phyloP scores from a whole-genome alignment of 2,888 invertebrate species.

The Cryptophagus acutangulus region DNA sequence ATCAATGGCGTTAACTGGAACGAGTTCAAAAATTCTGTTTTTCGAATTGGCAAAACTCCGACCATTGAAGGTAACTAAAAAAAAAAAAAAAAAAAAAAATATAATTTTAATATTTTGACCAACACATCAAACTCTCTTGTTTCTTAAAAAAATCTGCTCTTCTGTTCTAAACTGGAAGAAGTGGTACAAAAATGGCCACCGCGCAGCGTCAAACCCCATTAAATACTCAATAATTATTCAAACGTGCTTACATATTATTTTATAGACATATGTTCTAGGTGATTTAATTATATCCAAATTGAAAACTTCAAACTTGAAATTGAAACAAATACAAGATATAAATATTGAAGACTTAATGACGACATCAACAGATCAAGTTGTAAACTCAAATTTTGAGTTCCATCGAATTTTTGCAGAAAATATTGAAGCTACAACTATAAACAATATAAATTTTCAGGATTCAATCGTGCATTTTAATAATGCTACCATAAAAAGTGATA shows the following conservation, averaged over 20 bases:
- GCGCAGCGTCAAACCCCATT: too few relatives aligned
- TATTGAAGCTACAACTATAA: slow-evolving; percentile 30
- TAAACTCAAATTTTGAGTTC: slow-evolving; percentile 35
- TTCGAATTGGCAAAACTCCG: slow-evolving; percentile 30
- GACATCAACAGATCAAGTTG: slow-evolving; percentile 37
- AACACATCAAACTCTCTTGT: too few relatives aligned
- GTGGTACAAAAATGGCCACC: too few relatives aligned
- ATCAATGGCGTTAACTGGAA: slow-evolving; percentile 40
- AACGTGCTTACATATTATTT: too few relatives aligned
- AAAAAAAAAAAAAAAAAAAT: too few relatives aligned
- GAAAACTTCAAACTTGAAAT: slow-evolving; percentile 23
- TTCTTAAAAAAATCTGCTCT: too few relatives aligned
- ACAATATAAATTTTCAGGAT: too few relatives aligned
- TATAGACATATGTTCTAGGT: slow-evolving; percentile 27
- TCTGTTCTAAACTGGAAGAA: too few relatives aligned
- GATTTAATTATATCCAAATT: slow-evolving; percentile 28
- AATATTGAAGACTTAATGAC: slow-evolving; percentile 32
- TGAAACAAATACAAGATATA: slow-evolving; percentile 27
- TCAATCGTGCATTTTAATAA: too few relatives aligned
- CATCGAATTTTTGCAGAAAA: slow-evolving; percentile 27
- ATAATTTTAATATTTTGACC: slow-evolving; percentile 5
- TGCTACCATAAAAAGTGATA: not conserved
- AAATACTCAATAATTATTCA: too few relatives aligned
- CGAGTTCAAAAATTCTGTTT: slow-evolving; percentile 36
- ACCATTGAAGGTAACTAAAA: slow-evolving; percentile 30